Percentiles rank a stretch among this genome's conserved stretches.
Evolutionary conservation across 2,113 vertebrate genomes (phyloP).

Genomic region (Oxyura jamaicensis): DNA sequence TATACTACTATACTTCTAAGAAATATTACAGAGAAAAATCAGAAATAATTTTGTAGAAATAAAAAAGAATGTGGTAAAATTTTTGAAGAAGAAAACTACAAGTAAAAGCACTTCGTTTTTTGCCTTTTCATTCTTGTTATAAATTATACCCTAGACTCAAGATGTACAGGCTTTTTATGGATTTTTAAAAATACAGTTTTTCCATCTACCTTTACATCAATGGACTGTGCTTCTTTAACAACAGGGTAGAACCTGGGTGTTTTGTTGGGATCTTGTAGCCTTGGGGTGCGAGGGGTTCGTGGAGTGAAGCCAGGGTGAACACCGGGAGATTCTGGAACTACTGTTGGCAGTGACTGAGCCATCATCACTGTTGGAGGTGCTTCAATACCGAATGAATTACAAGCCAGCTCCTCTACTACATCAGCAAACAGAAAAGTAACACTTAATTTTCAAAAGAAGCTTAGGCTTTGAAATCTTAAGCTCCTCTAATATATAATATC

Average conservation of each 20-base stretch:
- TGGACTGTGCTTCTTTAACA: conserved; percentile 86
- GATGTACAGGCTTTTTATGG: neutral
- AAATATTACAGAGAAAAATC: neutral
- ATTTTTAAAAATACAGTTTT: neutral
- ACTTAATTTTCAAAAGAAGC: neutral
- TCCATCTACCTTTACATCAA: conserved; percentile 83
- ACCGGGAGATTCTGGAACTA: conserved; percentile 82
- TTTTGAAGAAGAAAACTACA: neutral
- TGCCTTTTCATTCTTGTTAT: neutral
- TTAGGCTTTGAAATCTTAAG: neutral
- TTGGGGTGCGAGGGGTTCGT: conserved; percentile 84
- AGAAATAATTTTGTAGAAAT: neutral
- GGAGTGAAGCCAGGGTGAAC: conserved; percentile 64
- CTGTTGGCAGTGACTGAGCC: conserved; percentile 79
- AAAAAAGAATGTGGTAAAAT: neutral
- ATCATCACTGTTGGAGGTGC: conserved; percentile 61
- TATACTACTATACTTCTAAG: neutral
- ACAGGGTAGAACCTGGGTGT: conserved; percentile 93
- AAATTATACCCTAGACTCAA: neutral
- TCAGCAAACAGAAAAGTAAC: neutral
- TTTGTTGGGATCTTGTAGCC: conserved; percentile 89
- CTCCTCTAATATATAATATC: neutral
- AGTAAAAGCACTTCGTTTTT: neutral
- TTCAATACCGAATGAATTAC: conserved; percentile 57
- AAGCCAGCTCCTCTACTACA: conserved; percentile 45